Evolutionary conservation across 1,140 invertebrate genomes (phyloP), one percentile per base, ranked within the genome.

Genomic region (Orchesella cincta): DNA sequence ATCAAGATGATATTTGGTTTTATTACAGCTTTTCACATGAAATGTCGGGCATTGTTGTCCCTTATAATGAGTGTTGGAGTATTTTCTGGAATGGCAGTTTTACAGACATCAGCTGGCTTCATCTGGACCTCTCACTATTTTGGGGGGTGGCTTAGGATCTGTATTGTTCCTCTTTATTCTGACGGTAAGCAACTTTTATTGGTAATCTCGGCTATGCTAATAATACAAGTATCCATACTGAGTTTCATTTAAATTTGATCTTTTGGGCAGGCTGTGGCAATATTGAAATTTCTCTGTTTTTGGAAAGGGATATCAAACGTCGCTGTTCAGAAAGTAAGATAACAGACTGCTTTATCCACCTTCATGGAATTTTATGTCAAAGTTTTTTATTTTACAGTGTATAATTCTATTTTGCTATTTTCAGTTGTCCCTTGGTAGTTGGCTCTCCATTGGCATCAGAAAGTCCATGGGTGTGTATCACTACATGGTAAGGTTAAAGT

Each of bases 11-110:
- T n/a, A n/a, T n/a, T n/a, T n/a, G n/a, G n/a, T n/a, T 84, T 83
- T 75, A 80, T 91, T 92, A 82, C 86, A 94, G 93, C 91, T 81
- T 89, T 93, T 91, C 91, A 67, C 93, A 90, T 84, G 90, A 89
- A 83, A 90, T 90, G 81, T 95, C 94, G 0, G 92, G 93, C 82
- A 84, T 92, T 12, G 84, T 95, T n/a, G 75, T 91, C 94, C 0
- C 88, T 90, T 0, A 91, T 94, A 81, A 84, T 94, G 76, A 89
- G 90, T 5, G 87, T 95, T 1, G 85, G 94, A 5, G 85, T 95
- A 80, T 94, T 95, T 86, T 94, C 93, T 83, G 92, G 91, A 75
- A 95, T 96, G 93, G n/a, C 94, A 96, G 87, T 92, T 95, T 87
- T 94, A 94, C 82, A 92, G 90, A 85, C 87, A 88, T 74, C 90